Evolutionary conservation across 2,797 vertebrate genomes (phyloP).

Genomic region (Peromyscus aztecus): DNA sequence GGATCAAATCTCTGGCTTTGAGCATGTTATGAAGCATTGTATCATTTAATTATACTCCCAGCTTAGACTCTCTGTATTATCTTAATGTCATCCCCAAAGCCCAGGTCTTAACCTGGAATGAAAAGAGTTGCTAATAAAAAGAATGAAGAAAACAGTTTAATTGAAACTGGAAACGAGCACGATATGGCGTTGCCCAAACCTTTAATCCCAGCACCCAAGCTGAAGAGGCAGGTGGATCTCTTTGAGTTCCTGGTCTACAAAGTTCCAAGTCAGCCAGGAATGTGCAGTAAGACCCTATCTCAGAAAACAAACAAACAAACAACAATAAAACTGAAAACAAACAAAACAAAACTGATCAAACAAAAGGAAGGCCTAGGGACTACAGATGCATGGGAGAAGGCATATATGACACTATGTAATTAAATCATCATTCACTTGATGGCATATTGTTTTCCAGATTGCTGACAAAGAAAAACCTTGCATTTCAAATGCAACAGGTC

Average conservation of each 20-base stretch:
- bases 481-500: neutral
- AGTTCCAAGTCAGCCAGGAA: neutral
- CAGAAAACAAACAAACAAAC: neutral
- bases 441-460: neutral
- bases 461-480: neutral
- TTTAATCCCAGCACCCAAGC: no score
- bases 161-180: neutral
- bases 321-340: neutral
- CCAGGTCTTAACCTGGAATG: neutral
- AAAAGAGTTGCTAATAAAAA: neutral
- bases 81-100: neutral
- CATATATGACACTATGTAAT: neutral
- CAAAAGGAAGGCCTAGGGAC: neutral
- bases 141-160: neutral
- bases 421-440: neutral
- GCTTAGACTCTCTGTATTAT: neutral
- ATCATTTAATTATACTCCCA: neutral
- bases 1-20: neutral
- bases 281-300: neutral
- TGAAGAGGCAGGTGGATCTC: neutral
- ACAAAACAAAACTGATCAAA: neutral
- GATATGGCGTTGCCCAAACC: neutral
- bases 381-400: neutral
- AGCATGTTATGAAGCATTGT: neutral
- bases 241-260: neutral